Conservation (phyloP, 2,797 vertebrate species). For the Naso thynnoides region DNA sequence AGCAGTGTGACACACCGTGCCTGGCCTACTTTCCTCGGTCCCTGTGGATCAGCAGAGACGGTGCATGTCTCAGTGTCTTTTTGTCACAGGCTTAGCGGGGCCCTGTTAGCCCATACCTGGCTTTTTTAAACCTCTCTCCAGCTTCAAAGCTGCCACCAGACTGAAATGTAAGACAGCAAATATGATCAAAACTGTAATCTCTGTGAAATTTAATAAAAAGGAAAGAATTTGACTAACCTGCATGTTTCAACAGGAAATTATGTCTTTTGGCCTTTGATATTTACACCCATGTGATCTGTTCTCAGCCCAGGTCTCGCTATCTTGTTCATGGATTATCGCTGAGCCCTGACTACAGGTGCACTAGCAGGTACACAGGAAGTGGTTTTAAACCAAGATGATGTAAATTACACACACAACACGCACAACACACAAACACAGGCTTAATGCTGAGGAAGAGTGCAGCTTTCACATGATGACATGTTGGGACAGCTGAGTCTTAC, state of each 20-base stretch:
- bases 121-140: constrained; percentile 60
- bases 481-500: constrained; percentile 18
- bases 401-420: constrained; percentile 6
- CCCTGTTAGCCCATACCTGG: constrained; percentile 66
- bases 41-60: constrained; percentile 67
- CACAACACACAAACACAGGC: not conserved
- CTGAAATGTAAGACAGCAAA: constrained; percentile 61
- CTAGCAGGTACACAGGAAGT: constrained; percentile 32
- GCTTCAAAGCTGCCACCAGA: constrained; percentile 73
- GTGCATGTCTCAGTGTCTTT: constrained; percentile 62
- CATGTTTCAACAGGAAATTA: constrained; percentile 68
- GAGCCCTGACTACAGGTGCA: constrained; percentile 58
- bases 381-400: constrained; percentile 47
- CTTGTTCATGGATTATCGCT: constrained; percentile 50
- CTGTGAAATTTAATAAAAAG: constrained; percentile 77
- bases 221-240: constrained; percentile 65
- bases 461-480: constrained; percentile 9
- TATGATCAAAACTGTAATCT: constrained; percentile 73
- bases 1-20: constrained; percentile 71
- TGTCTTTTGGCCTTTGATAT: constrained; percentile 46
- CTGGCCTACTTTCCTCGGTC: constrained; percentile 77
- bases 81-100: constrained; percentile 69
- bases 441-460: not conserved
- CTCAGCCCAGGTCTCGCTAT: constrained; percentile 40
- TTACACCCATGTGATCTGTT: constrained; percentile 43